phyloP scores from a whole-genome alignment of 23 tunicate genomes.

The Ciona savignyi region DNA sequence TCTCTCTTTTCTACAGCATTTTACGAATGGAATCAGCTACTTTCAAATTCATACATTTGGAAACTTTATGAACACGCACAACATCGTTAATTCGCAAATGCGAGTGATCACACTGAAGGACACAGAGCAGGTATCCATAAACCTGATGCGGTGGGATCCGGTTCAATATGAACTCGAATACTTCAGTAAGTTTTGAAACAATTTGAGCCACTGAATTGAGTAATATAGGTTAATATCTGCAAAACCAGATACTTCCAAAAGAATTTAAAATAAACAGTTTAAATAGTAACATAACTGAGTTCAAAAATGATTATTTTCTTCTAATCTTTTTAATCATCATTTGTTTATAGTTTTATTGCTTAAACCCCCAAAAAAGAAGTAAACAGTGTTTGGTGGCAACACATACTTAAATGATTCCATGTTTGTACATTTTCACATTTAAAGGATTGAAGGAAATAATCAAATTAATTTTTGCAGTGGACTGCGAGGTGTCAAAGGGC shows the following conservation, averaged over 20 bases:
- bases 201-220: background rate
- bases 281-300: background rate
- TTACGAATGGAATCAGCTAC: background rate
- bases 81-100: background rate
- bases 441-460: background rate
- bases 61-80: background rate
- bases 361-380: too few species aligned
- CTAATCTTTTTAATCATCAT: background rate
- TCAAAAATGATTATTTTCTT: background rate
- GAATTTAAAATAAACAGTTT: too few species aligned
- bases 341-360: background rate
- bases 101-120: background rate
- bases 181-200: background rate
- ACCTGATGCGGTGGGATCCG: background rate
- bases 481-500: background rate
- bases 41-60: background rate
- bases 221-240: background rate
- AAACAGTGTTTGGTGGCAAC: too few species aligned
- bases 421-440: too few species aligned
- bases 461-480: constrained; percentile 4
- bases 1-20: background rate
- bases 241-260: too few species aligned
- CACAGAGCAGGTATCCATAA: background rate
- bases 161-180: constrained; percentile 2
- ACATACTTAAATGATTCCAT: too few species aligned